Base-by-base conservation (phyloP, 2,888 invertebrate species). In the Agrotis segetum region DNA sequence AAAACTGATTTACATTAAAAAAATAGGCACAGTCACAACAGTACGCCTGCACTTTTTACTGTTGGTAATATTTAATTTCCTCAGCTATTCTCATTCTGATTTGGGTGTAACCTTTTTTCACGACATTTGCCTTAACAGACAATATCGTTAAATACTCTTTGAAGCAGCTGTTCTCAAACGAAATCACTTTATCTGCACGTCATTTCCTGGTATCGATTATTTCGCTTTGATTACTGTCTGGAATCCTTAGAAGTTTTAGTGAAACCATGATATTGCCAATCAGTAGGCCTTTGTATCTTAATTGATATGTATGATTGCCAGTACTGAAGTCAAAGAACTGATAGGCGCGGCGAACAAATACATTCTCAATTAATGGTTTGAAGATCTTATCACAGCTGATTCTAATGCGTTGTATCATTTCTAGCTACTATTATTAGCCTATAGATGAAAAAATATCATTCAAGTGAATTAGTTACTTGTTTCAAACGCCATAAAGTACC, bases 221-320 rank as follows among this genome's bases (percentile, higher is more conserved):
- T 14, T 53, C 19, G 53, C 9, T 71, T 60, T 40, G 17, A 55
- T 71, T 44, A 44, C 49, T 49, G 46, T 68, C 75, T 75, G 55
- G 21, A 40, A 29, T 21, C 49, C 76, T 50, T 55, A 19, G 14
- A 11, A 44, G 19, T 29, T 70, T 29, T 21, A n/a, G 44, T 50
- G n/a, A 49, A 44, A 49, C 47, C n/a, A 56, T 75, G 55, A 76
- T 34, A 14, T 44, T 55, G 17, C 19, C 47, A 56, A 75, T 75
- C 55, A 49, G 29, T 44, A 34, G n/a, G 44, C 55, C 49, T 29
- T 75, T 50, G 49, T 56, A 7, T 49, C n/a, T 46, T 56, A 67
- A 67, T 75, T 21, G 56, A 34, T 56, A n/a, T 17, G 17, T 66
- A 29, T 19, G 24, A 72, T 53, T 62, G 17, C 3, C 34, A 17